phyloP scores from a whole-genome alignment of 2,797 vertebrate species.

The Chiroxiphia lanceolata region DNA sequence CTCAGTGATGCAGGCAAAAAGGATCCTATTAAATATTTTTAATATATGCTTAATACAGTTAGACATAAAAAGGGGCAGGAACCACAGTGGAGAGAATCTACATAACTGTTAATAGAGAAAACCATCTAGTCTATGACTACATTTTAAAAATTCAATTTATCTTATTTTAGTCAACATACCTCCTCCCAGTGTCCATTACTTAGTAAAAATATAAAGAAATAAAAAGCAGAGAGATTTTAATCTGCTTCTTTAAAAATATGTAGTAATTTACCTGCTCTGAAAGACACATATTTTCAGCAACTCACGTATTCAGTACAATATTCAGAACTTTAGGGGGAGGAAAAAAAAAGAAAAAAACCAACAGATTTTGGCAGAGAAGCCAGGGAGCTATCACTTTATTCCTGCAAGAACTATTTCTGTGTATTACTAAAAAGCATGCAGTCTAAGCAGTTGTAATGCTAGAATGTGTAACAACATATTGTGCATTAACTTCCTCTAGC shows the following conservation, averaged over 20 bases:
- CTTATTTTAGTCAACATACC: neutral
- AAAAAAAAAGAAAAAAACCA: neutral
- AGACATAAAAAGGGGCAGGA: constrained; percentile 14
- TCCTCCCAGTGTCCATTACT: neutral
- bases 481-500: neutral
- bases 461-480: neutral
- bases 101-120: neutral
- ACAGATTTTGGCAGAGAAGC: neutral
- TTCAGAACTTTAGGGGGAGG: neutral
- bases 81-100: neutral
- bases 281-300: neutral
- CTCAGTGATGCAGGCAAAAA: constrained; percentile 19
- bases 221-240: neutral
- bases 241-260: neutral
- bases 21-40: constrained; percentile 26
- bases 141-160: neutral
- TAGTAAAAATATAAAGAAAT: neutral
- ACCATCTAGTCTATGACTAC: neutral
- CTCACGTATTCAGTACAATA: neutral
- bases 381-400: neutral
- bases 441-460: neutral
- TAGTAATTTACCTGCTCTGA: neutral
- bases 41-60: constrained; percentile 1
- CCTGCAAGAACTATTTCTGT: neutral
- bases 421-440: neutral